Conservation (phyloP, 2,888 invertebrate genomes). For the Diadegma fenestrale region DNA sequence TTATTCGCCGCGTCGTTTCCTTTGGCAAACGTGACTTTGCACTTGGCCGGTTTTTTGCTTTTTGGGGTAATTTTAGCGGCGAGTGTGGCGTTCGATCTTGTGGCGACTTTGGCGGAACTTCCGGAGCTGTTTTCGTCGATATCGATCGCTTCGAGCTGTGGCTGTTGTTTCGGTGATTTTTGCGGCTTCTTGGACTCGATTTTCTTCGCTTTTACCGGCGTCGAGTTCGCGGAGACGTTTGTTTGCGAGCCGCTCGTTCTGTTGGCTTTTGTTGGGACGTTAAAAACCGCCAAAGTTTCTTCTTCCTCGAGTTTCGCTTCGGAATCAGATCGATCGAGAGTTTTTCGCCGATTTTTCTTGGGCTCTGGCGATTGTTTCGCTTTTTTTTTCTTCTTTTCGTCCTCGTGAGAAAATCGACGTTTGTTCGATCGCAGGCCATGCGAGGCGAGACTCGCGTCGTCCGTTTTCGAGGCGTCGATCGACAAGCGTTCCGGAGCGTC, state of each 20-base stretch:
- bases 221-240: not conserved
- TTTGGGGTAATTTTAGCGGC: constrained; percentile 75
- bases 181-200: constrained; percentile 46
- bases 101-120: constrained; percentile 67
- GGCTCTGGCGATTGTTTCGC: constrained; percentile 52
- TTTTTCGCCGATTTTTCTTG: constrained; percentile 60
- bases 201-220: constrained; percentile 47
- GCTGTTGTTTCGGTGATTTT: constrained; percentile 59
- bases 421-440: constrained; percentile 76
- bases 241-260: constrained; percentile 37
- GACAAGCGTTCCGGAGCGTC: constrained; percentile 71
- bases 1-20: constrained; percentile 68
- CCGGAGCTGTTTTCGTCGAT: constrained; percentile 69
- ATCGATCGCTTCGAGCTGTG: constrained; percentile 67
- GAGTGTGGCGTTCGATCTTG: constrained; percentile 64
- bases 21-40: constrained; percentile 76
- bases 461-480: constrained; percentile 46
- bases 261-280: constrained; percentile 21
- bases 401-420: constrained; percentile 76
- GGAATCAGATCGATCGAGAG: constrained; percentile 40
- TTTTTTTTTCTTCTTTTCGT: constrained; percentile 77
- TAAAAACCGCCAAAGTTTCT: constrained; percentile 19
- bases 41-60: constrained; percentile 77
- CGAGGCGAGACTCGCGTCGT: constrained; percentile 40
- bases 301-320: constrained; percentile 57